Percentiles rank a stretch among this genome's conserved stretches.
phyloP scores from a whole-genome alignment of 2,113 vertebrate genomes.

The Trachemys scripta region DNA sequence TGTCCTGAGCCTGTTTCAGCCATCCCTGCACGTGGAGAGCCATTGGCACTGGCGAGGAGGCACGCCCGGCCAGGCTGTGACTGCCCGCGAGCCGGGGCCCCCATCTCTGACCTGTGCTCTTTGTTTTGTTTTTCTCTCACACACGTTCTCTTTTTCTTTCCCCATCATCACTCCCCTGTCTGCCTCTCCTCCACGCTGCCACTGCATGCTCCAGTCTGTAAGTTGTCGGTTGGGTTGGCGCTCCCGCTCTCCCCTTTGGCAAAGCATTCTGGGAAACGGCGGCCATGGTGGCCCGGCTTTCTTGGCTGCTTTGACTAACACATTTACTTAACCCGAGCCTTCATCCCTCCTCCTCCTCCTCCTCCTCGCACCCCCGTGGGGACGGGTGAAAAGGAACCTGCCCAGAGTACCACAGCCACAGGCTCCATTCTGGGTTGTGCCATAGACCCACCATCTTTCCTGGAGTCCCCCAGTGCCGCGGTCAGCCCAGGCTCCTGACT shows the following conservation, averaged over 20 bases:
- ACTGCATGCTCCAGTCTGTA: constrained; percentile 93
- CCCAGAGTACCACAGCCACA: background rate
- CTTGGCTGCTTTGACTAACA: background rate
- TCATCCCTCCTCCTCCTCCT: background rate
- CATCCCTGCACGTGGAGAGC: background rate
- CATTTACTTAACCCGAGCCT: constrained; percentile 18
- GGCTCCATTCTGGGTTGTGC: background rate
- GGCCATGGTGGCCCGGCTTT: background rate
- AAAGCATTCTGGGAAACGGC: background rate
- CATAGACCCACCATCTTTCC: background rate
- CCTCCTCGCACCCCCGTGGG: too few relatives aligned
- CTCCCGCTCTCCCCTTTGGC: background rate
- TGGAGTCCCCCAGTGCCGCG: background rate
- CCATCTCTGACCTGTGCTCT: fast-evolving
- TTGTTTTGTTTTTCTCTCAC: constrained; percentile 69
- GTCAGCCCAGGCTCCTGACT: fast-evolving
- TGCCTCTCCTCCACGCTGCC: constrained; percentile 72
- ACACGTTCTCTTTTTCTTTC: constrained; percentile 70
- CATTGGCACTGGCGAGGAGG: background rate
- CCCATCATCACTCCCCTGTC: constrained; percentile 73
- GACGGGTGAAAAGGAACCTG: constrained; percentile 50
- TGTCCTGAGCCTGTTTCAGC: constrained; percentile 44
- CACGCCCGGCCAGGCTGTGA: fast-evolving
- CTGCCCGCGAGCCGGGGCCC: background rate
- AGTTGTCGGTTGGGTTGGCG: constrained; percentile 74